Base-by-base conservation (phyloP, 2,113 vertebrate species). In the Tragelaphus scriptus region DNA sequence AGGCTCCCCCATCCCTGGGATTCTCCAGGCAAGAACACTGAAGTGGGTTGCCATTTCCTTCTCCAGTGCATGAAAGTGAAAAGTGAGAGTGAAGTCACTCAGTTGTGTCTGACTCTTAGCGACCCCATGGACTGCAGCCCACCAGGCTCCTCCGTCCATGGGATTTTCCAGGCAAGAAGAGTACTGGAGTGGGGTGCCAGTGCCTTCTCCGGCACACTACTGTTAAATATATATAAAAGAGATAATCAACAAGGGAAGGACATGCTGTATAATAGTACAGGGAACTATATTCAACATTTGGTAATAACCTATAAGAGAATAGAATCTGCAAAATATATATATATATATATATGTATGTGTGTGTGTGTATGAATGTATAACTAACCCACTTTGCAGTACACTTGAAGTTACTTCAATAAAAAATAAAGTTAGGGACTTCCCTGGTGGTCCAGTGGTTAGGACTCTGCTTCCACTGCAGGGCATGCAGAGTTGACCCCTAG, bases 271-370 rank as follows among this genome's bases (percentile, higher is more conserved):
- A 36, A 49, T 5, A 80, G 77, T 15, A 49, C 28, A 19, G 8
- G 16, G 77, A 11, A 19, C 77, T 80, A 3, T 80, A 80, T 17
- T 80, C 77, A 51, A 32, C 47, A 32, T 80, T 51, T 80, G 47
- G 14, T 79, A 32, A 80, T 19, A 51, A 51, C 8, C 77, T 51
- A 11, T 49, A 80, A 32, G 9, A 49, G 15, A 28, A 80, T 9
- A 80, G 47, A 51, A 32, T 32, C 77, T 51, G 77, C 47, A 80
- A 30, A 51, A 51, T 2, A 80, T 40, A 32, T 49, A 17, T 49
- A 79, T n/a, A 17, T n/a, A 4, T 63, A 0, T 61, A 0, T 59
- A 1, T 63, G n/a, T n/a, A n/a, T n/a, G 13, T 63, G 2, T 32
- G 6, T 16, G 15, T 65, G 7, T 65, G 1, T 65, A 9, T 79